Evolutionary conservation across 2,797 vertebrate species (phyloP).

Genomic region (Pitangus sulphuratus): DNA sequence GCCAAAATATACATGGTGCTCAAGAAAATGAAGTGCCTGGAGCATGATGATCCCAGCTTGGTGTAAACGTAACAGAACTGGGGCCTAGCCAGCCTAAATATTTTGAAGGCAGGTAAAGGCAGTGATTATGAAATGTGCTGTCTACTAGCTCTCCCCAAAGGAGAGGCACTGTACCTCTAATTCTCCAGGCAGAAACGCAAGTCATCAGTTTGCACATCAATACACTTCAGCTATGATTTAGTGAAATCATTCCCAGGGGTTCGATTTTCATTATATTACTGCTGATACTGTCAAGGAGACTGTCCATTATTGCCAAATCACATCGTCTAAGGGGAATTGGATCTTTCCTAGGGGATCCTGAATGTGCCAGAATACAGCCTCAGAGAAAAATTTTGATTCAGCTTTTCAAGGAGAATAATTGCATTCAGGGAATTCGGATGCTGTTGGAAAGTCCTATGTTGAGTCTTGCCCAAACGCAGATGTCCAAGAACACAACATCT

Average conservation of each 20-base stretch:
- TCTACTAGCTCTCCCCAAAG: background rate
- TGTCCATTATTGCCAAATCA: background rate
- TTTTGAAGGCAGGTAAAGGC: background rate
- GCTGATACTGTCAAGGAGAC: background rate
- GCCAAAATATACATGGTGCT: background rate
- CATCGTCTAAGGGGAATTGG: background rate
- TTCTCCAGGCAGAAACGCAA: background rate
- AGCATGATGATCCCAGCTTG: background rate
- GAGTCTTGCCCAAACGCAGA: slow-evolving; percentile 7
- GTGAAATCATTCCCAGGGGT: background rate
- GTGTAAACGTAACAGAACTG: background rate
- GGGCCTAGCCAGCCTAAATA: background rate
- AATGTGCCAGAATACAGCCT: background rate
- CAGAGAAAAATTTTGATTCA: background rate
- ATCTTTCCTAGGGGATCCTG: background rate
- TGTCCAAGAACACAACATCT: slow-evolving; percentile 20
- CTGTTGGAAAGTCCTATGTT: background rate
- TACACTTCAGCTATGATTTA: background rate
- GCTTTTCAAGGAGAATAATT: background rate
- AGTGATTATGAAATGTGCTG: background rate
- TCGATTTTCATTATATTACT: background rate
- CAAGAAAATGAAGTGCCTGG: background rate
- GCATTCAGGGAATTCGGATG: background rate
- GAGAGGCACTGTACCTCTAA: background rate
- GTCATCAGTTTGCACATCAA: background rate